Base-by-base conservation (phyloP, 2,797 vertebrate species). In the Phaenicophaeus curvirostris region DNA sequence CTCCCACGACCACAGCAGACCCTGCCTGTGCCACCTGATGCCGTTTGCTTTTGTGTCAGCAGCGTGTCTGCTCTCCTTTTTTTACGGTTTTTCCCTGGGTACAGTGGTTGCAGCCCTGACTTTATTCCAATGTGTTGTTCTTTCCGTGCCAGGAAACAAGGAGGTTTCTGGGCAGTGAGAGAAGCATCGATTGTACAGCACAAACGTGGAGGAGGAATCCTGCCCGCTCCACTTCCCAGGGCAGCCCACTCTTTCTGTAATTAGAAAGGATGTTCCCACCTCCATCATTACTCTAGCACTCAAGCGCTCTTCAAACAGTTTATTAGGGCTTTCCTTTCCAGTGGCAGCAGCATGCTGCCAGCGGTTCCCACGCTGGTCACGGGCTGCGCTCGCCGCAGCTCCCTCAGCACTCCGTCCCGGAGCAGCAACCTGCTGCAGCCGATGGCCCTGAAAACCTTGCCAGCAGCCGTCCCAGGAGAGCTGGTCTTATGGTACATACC, bases 11-110 rank as follows among this genome's bases (percentile, higher is more conserved):
- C 5, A 3, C 3, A 4, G 16, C 76, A 8, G 51, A 10, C 10
- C 30, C 25, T 10, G 8, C 61, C 44, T 4, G 1, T 2, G 25
- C 35, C 9, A 15, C 51, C 39, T 3, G 30, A 54, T 48, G 54
- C 28, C 27, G 1, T 20, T 15, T 13, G 20, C 31, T 21, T 16
- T 21, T 6, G 41, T 35, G 11, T 28, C 55, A 57, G 59, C 50
- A 53, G n/a, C 0, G 0, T 6, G 2, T 18, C 7, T 18, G 25
- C 31, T 17, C 20, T 2, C 20, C 28, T n/a, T 30, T 25, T 25
- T 25, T 18, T 15, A 8, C 23, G 15, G 65, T 55, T 55, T 42
- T 4, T 1, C 2, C 11, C 9, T 18, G 30, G 19, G 13, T 28
- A 1, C 2, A 25, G 39, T 13, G 3, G 1, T 9, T 42, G 35